Conservation (phyloP, 1,140 invertebrate species). For the Charaxes varanes region DNA sequence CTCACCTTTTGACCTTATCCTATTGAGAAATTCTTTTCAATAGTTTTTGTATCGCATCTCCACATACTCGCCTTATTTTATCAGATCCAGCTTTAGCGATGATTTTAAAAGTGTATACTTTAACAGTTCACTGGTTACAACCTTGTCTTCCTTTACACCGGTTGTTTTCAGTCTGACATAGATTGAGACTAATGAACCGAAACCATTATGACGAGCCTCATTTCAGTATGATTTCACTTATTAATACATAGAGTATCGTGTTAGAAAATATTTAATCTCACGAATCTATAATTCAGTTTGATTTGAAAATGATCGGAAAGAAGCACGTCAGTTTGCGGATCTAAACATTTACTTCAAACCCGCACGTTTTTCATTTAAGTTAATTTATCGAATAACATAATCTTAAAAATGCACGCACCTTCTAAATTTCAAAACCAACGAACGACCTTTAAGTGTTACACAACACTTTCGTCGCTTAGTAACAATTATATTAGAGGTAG, state of each 20-base stretch:
- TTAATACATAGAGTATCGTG: slow-evolving; percentile 39
- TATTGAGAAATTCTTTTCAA: slow-evolving; percentile 41
- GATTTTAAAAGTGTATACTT: slow-evolving; percentile 48
- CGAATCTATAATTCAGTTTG: slow-evolving; percentile 42
- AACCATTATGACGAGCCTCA: slow-evolving; percentile 44
- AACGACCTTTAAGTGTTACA: no score
- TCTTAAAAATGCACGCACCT: no score
- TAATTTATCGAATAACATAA: no score
- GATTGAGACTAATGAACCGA: slow-evolving; percentile 56
- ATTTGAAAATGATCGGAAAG: slow-evolving; percentile 38
- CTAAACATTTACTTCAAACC: slow-evolving; percentile 15
- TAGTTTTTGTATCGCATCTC: slow-evolving; percentile 31
- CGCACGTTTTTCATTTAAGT: slow-evolving; percentile 2
- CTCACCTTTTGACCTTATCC: slow-evolving; percentile 61
- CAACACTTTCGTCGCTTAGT: no score
- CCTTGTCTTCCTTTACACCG: slow-evolving; percentile 57
- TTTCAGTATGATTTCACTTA: slow-evolving; percentile 62
- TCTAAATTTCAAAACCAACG: no score
- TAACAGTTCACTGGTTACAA: slow-evolving; percentile 51
- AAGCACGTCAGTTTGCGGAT: slow-evolving; percentile 27
- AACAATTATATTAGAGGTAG: no score
- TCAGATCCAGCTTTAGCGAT: slow-evolving; percentile 28
- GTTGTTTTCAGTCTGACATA: slow-evolving; percentile 53
- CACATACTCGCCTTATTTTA: slow-evolving; percentile 20
- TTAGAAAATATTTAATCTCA: slow-evolving; percentile 36